phyloP scores from a whole-genome alignment of 1,140 invertebrate species.

The Heliconius hewitsoni region DNA sequence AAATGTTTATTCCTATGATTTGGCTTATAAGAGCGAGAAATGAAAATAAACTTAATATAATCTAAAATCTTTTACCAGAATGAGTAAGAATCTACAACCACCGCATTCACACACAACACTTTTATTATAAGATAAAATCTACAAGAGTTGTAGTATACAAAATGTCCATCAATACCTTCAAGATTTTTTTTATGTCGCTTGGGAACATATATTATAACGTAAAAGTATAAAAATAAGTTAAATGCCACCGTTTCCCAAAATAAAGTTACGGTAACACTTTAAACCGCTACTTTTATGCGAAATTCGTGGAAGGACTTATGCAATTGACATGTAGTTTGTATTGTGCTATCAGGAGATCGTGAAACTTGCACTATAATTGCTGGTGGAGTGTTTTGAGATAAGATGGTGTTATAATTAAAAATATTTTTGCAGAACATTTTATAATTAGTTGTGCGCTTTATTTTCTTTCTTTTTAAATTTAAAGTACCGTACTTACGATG shows the following conservation, averaged over 20 bases:
- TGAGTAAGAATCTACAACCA: background rate
- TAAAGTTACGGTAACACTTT: slow-evolving; percentile 34
- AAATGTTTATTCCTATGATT: no score
- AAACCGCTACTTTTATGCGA: slow-evolving; percentile 40
- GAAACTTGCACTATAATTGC: slow-evolving; percentile 12
- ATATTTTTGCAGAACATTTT: background rate
- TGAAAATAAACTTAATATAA: no score
- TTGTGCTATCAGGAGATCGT: slow-evolving; percentile 17
- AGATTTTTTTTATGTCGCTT: background rate
- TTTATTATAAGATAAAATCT: background rate
- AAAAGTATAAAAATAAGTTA: slow-evolving; percentile 23
- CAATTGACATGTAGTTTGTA: slow-evolving; percentile 28
- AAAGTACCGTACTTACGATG: no score
- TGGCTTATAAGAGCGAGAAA: no score
- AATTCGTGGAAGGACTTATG: slow-evolving; percentile 32
- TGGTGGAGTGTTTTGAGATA: background rate
- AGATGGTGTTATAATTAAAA: background rate
- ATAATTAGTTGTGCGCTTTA: no score
- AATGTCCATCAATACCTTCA: background rate
- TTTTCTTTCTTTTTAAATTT: no score
- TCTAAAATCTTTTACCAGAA: no score
- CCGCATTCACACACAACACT: background rate
- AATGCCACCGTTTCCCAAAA: slow-evolving; percentile 32
- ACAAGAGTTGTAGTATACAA: background rate
- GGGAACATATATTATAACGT: background rate